Base-by-base conservation (phyloP, 2,888 invertebrate species). In the Crossocerus cetratus region DNA sequence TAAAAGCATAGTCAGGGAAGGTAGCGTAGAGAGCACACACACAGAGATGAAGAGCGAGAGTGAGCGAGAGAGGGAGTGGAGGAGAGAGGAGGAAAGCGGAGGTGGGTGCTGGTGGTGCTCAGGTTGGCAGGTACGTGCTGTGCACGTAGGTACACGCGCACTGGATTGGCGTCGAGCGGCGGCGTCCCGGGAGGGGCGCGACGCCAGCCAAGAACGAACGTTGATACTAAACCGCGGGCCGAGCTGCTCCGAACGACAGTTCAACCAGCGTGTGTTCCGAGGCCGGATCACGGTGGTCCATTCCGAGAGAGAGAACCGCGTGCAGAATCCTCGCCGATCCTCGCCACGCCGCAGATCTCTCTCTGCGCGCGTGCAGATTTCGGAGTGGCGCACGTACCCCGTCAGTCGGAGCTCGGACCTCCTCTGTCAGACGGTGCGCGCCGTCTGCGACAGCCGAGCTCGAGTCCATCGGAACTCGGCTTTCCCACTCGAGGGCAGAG, bases 181-280 rank as follows among this genome's bases (percentile, higher is more conserved):
- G 83, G 82, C 80, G 82, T 82, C 84, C 81, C 83, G 83, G 86
- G 84, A 86, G 84, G 84, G 85, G 86, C 83, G 84, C 83, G 81
- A 85, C 81, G 84, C 81, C 78, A 80, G 82, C 78, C 80, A 84
- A 83, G 85, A 85, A 87, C 86, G 86, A 82, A 85, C 85, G 84
- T 82, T 84, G 85, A 85, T 87, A 85, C 84, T 85, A 86, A 86
- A 87, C 85, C 85, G 86, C 83, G 84, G 80, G 78, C 80, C 82
- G 81, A 84, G 83, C 82, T 80, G 84, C 86, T 86, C 76, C 76
- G 84, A 82, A 84, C 86, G 87, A 87, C 87, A 87, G 87, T 87
- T 84, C 83, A 81, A 84, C 84, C 80, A 84, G 83, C 83, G 86
- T 83, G 85, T 83, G 85, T 87, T 86, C 82, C 85, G 84, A 84